Evolutionary conservation across 2,888 invertebrate species (phyloP).

Genomic region (Lasioglossum morio): DNA sequence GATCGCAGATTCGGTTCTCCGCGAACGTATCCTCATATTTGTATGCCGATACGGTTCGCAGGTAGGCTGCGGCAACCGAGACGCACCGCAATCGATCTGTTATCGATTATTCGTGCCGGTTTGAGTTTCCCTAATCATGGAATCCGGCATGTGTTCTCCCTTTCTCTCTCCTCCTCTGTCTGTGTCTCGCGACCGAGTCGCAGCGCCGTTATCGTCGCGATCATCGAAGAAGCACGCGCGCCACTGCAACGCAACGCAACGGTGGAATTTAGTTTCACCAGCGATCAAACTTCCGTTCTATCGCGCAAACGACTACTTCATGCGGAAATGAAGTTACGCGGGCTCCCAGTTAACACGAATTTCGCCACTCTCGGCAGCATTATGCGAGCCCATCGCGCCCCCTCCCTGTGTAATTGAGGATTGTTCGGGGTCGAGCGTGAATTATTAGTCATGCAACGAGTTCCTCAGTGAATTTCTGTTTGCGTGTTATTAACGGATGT

Average conservation of each 20-base stretch:
- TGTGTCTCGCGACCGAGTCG: neutral
- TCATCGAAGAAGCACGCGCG: conserved; percentile 46
- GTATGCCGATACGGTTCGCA: neutral
- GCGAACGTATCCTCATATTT: conserved; percentile 18
- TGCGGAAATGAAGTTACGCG: conserved; percentile 52
- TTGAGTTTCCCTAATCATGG: conserved; percentile 8
- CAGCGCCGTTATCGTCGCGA: conserved; percentile 21
- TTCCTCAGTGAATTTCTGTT: conserved; percentile 40
- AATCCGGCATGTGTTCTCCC: neutral
- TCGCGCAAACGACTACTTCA: conserved; percentile 43
- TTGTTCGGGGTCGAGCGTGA: conserved; percentile 44
- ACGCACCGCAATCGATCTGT: conserved; percentile 16
- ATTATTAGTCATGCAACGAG: conserved; percentile 51
- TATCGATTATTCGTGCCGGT: conserved; percentile 38
- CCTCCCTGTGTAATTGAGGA: conserved; percentile 40
- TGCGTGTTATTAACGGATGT: conserved; percentile 42
- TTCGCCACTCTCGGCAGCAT: conserved; percentile 24
- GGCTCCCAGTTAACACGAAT: conserved; percentile 35
- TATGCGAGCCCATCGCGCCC: conserved; percentile 9
- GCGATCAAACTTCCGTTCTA: conserved; percentile 51
- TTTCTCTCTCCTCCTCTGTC: neutral
- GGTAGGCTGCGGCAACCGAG: neutral
- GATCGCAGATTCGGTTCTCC: neutral
- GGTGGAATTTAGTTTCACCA: conserved; percentile 33
- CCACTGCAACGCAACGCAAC: conserved; percentile 20